Evolutionary conservation across 2,797 vertebrate genomes (phyloP), one percentile per base, ranked within the genome.

Genomic region (Gallirallus australis): DNA sequence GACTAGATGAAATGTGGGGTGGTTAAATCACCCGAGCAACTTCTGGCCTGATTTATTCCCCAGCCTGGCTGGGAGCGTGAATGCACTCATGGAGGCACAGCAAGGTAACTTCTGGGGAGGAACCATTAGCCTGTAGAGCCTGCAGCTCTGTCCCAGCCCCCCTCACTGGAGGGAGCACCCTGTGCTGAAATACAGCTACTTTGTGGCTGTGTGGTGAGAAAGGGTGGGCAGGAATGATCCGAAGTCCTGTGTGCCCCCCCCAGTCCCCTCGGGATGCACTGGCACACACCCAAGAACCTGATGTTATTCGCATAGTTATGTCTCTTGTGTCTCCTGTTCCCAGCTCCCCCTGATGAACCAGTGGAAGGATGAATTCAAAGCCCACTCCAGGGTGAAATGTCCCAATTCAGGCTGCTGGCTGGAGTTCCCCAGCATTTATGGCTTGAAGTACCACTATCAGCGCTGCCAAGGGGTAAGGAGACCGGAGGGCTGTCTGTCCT

Each of bases 331-430:
- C 92, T 89, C 70, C 76, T 42, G 10, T 81, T 76, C 86, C 92
- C 97, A 99, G 99, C 98, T 99, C 72, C 98, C 99, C 91, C 97
- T 99, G 98, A 99, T 99, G 98, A 98, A 98, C 93, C 98, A 99
- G 98, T 99, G 99, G 99, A 99, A 99, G 97, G 99, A 99, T 8
- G 99, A 99, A 97, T 99, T 99, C 98, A 99, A 99, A 98, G 98
- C 98, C 54, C 98, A 98, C 80, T 99, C 99, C 47, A 98, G 99
- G 96, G 99, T 99, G 97, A 99, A 99, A 96, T 99, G 99, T 98
- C 99, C 99, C 28, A 98, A 99, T 97, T 98, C 99, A 9, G 99
- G 99, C 96, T 99, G 99, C 98, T 99, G 99, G 99, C 98, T 99
- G 98, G 99, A 99, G 97, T 99, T 99, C 96, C 99, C 99, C 96